phyloP scores from a whole-genome alignment of 2,888 invertebrate genomes.

The Allophyes oxyacanthae region DNA sequence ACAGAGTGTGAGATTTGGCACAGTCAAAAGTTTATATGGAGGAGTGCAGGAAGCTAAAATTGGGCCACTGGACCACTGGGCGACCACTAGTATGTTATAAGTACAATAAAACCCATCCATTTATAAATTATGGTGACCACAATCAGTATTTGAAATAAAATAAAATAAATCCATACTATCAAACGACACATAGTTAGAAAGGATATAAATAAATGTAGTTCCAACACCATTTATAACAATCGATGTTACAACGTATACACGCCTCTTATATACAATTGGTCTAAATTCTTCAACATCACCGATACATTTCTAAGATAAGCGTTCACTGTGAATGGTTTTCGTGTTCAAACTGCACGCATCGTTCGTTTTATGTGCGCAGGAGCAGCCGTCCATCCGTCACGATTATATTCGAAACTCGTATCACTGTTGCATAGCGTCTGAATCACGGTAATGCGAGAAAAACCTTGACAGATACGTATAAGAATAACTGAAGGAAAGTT shows the following conservation, averaged over 20 bases:
- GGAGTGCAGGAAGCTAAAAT: no score
- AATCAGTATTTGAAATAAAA: constrained; percentile 2
- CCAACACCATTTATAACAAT: constrained; percentile 39
- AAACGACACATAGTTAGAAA: background rate
- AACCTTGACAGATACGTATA: constrained; percentile 53
- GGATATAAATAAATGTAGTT: constrained; percentile 30
- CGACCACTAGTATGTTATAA: no score
- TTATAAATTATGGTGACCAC: constrained; percentile 6
- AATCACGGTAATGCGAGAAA: constrained; percentile 51
- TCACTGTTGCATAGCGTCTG: constrained; percentile 59
- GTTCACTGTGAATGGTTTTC: constrained; percentile 47
- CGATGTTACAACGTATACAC: constrained; percentile 19
- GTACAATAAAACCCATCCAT: no score
- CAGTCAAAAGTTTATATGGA: no score
- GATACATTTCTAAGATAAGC: constrained; percentile 55
- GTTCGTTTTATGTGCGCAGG: constrained; percentile 67
- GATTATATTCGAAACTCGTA: constrained; percentile 59
- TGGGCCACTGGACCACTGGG: no score
- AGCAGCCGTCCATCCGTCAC: constrained; percentile 62
- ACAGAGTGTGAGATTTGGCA: no score
- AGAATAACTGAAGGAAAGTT: constrained; percentile 51
- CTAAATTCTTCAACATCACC: constrained; percentile 47
- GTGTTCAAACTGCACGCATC: constrained; percentile 63
- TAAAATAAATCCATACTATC: no score
- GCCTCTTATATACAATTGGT: constrained; percentile 37